Percentiles rank a stretch among this genome's conserved stretches.
phyloP scores from a whole-genome alignment of 2,797 vertebrate species.

The Notoglanidium macrostoma region DNA sequence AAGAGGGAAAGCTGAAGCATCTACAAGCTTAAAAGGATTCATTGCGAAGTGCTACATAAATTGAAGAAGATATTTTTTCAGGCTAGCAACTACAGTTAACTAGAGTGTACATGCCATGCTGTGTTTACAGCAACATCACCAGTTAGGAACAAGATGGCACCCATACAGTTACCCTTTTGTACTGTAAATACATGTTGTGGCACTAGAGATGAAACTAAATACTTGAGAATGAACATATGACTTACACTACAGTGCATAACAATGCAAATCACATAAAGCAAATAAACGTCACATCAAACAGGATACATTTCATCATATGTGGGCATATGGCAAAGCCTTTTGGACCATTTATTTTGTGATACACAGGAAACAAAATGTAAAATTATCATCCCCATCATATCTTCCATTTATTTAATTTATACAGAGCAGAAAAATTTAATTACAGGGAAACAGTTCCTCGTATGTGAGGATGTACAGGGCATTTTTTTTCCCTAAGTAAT shows the following conservation, averaged over 20 bases:
- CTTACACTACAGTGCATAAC: background rate
- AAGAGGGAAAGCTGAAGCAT: conserved; percentile 53
- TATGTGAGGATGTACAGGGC: background rate
- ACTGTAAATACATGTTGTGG: background rate
- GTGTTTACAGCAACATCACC: conserved; percentile 26
- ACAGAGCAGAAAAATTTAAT: background rate
- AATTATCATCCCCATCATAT: background rate
- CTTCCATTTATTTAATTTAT: background rate
- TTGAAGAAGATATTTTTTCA: conserved; percentile 14
- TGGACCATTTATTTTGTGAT: background rate
- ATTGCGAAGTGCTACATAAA: background rate
- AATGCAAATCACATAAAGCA: background rate
- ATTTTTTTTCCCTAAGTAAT: background rate
- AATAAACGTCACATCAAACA: background rate
- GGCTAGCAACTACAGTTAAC: conserved; percentile 18
- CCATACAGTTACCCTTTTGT: background rate
- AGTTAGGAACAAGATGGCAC: background rate
- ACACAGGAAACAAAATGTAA: background rate
- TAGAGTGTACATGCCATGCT: conserved; percentile 40
- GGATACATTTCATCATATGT: background rate
- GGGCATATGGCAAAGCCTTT: background rate
- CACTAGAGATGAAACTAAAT: conserved; percentile 7
- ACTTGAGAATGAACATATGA: conserved; percentile 1
- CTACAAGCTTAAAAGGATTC: conserved; percentile 43
- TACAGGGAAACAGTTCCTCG: background rate